A percentile compares a stretch with the other conserved stretches of the same genome.
phyloP scores from a whole-genome alignment of 2,797 vertebrate species.

The Spheniscus humboldti region DNA sequence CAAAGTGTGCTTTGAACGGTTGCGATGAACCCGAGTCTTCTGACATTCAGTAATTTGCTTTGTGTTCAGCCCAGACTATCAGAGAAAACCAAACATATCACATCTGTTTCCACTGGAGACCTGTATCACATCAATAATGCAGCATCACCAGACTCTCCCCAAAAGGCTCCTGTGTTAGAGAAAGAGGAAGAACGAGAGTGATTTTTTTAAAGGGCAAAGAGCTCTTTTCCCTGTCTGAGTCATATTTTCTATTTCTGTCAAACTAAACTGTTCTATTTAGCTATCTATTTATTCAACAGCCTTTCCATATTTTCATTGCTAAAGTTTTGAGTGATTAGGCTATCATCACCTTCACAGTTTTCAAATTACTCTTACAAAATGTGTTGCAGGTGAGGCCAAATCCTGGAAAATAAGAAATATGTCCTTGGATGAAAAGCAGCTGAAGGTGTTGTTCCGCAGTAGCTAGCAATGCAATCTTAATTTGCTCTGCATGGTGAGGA shows the following conservation, averaged over 20 bases:
- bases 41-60: slow-evolving; percentile 35
- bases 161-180: slow-evolving; percentile 3
- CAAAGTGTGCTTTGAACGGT: slow-evolving; percentile 13
- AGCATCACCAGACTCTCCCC: slow-evolving; percentile 30
- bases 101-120: slow-evolving; percentile 64
- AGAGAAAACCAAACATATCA: slow-evolving; percentile 58
- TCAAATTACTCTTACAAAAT: not conserved
- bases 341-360: slow-evolving; percentile 15
- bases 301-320: not conserved
- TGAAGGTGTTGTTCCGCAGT: not conserved
- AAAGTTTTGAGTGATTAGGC: slow-evolving; percentile 16
- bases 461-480: not conserved
- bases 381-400: not conserved
- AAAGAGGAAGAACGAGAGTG: not conserved
- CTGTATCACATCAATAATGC: slow-evolving; percentile 55
- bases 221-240: slow-evolving; percentile 14
- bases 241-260: slow-evolving; percentile 47
- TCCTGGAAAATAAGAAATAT: not conserved
- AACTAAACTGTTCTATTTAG: not conserved
- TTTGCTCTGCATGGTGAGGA: not conserved
- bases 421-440: not conserved
- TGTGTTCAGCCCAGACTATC: slow-evolving; percentile 40
- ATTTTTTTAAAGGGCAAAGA: slow-evolving; percentile 43
- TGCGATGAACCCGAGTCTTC: not conserved
- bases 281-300: not conserved